Conservation (phyloP, 2,888 invertebrate genomes). For the Caenorhabditis sp. region DNA sequence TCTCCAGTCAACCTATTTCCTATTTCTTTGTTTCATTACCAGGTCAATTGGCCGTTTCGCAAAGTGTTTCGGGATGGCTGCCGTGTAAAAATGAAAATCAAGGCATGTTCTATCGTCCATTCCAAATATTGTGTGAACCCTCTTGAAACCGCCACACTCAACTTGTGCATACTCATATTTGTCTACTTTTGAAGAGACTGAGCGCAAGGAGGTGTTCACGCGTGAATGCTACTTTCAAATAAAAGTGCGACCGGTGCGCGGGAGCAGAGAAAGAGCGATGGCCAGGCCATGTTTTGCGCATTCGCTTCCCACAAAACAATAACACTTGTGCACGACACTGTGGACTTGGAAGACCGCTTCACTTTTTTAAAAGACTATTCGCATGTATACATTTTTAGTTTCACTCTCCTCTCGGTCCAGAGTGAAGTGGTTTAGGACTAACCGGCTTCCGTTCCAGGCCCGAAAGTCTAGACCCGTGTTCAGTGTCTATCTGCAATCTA, state of each 20-base stretch:
- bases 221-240: conserved; percentile 62
- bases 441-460: conserved; percentile 33
- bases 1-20: conserved; percentile 10
- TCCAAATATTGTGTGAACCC: conserved; percentile 51
- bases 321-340: conserved; percentile 58
- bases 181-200: conserved; percentile 43
- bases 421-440: conserved; percentile 49
- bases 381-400: conserved; percentile 26
- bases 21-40: conserved; percentile 42
- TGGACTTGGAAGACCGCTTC: conserved; percentile 38
- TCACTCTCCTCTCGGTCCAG: background rate
- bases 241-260: conserved; percentile 41
- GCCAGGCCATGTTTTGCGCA: conserved; percentile 38
- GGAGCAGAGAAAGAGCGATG: conserved; percentile 41
- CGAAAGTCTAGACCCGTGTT: conserved; percentile 27
- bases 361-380: conserved; percentile 43
- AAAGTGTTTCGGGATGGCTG: conserved; percentile 19
- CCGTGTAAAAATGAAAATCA: conserved; percentile 41
- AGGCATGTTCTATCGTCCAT: conserved; percentile 17
- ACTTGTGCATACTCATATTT: conserved; percentile 61
- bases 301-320: conserved; percentile 39
- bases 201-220: conserved; percentile 51
- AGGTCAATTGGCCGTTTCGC: conserved; percentile 52
- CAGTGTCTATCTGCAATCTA: conserved; percentile 28
- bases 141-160: conserved; percentile 56